Conservation (phyloP, 2,797 vertebrate species). For the Lagodon rhomboides region DNA sequence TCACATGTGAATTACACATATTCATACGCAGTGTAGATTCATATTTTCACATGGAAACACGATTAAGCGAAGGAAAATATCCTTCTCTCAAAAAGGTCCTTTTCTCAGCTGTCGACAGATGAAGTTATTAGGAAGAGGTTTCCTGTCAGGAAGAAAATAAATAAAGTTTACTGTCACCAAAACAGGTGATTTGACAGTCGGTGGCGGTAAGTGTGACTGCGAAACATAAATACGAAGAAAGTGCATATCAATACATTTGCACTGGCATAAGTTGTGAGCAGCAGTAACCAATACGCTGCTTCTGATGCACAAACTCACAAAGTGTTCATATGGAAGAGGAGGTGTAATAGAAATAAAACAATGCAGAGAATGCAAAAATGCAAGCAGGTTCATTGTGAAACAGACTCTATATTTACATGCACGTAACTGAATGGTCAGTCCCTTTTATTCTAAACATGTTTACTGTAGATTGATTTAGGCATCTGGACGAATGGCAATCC, state of each 20-base stretch:
- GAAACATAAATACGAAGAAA: constrained; percentile 1
- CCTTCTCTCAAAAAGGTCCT: no score
- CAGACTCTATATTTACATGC: not conserved
- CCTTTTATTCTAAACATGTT: constrained; percentile 10
- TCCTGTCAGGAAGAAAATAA: not conserved
- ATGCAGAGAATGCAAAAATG: not conserved
- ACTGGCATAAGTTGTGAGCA: not conserved
- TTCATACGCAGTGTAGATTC: no score
- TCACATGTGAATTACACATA: no score
- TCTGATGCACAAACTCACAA: constrained; percentile 5
- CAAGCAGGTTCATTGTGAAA: not conserved
- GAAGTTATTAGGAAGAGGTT: no score
- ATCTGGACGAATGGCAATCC: not conserved
- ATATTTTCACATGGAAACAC: not conserved
- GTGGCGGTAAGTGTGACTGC: not conserved
- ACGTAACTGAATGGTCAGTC: not conserved
- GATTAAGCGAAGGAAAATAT: not conserved
- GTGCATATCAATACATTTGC: not conserved
- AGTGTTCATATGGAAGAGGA: not conserved
- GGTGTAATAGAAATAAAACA: not conserved
- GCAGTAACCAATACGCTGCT: not conserved
- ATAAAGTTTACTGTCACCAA: no score
- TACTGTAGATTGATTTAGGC: not conserved
- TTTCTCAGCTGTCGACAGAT: not conserved
- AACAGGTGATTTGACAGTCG: constrained; percentile 13